Percentiles rank a stretch among this genome's conserved stretches.
These are phyloP conservation scores for Zelostemma sp. DNA, from an alignment of 1,140 invertebrate genomes.

Conservation along the genomic window DNA sequence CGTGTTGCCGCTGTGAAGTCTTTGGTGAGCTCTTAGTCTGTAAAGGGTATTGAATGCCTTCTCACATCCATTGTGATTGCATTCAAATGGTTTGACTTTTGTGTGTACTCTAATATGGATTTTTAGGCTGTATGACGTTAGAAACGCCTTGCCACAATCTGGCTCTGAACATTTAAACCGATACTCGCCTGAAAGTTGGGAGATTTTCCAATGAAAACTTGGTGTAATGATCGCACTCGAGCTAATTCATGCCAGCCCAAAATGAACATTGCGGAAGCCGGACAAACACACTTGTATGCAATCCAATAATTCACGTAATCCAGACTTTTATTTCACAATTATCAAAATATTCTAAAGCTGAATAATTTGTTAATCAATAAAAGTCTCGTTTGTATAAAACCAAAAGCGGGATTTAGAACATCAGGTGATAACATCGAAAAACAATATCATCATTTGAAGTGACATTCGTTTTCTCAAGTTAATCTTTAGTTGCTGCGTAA, in stretches of 20 bases:
- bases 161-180: slow-evolving; percentile 91
- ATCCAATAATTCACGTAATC: background rate
- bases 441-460: too few relatives aligned
- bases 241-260: slow-evolving; percentile 32
- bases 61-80: slow-evolving; percentile 83
- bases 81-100: slow-evolving; percentile 92
- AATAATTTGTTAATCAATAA: too few relatives aligned
- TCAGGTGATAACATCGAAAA: too few relatives aligned
- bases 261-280: slow-evolving; percentile 23
- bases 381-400: too few relatives aligned
- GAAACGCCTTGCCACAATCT: slow-evolving; percentile 92
- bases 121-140: slow-evolving; percentile 95
- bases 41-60: slow-evolving; percentile 96
- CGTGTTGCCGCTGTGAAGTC: slow-evolving; percentile 94
- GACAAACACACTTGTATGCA: slow-evolving; percentile 29
- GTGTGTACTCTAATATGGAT: slow-evolving; percentile 96
- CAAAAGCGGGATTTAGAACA: too few relatives aligned
- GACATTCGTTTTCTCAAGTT: too few relatives aligned
- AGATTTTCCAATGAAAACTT: slow-evolving; percentile 43
- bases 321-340: too few relatives aligned
- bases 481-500: too few relatives aligned
- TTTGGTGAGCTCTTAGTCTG: slow-evolving; percentile 91
- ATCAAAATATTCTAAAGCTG: too few relatives aligned
- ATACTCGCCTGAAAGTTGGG: slow-evolving; percentile 85
- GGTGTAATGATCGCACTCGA: slow-evolving; percentile 3